Percentiles rank a stretch among this genome's conserved stretches.
Conservation (phyloP, 2,113 vertebrate species). For the Atrichornis clamosus region DNA sequence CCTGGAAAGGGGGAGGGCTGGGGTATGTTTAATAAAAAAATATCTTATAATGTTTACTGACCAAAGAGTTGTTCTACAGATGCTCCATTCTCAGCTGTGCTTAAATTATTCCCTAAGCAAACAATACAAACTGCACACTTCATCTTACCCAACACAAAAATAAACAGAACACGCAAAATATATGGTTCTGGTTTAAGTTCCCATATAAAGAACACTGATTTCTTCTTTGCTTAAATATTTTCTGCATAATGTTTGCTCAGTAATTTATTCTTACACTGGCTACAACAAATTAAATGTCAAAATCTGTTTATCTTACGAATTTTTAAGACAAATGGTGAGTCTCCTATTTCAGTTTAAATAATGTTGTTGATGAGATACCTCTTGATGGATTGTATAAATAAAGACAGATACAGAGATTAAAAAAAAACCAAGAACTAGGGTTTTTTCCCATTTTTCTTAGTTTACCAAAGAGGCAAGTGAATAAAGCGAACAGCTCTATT, state of each 20-base stretch:
- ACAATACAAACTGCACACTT: constrained; percentile 3
- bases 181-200: not conserved
- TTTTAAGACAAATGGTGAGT: not conserved
- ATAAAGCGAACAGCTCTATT: not conserved
- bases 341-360: constrained; percentile 24
- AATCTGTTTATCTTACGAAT: constrained; percentile 31
- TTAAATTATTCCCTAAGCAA: constrained; percentile 47
- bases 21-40: constrained; percentile 30
- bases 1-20: not conserved
- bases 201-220: not conserved
- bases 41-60: constrained; percentile 28
- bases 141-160: not conserved
- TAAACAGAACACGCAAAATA: constrained; percentile 21
- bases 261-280: not conserved
- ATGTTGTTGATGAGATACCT: not conserved
- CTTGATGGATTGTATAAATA: constrained; percentile 28
- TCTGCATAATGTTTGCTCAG: not conserved
- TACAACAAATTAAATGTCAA: constrained; percentile 37
- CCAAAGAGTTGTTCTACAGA: not conserved
- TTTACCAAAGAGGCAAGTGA: not conserved
- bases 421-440: not conserved
- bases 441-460: not conserved
- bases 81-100: constrained; percentile 16
- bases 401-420: not conserved
- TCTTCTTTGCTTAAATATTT: not conserved